phyloP scores from a whole-genome alignment of 2,888 invertebrate species.

The Galeruca laticollis region DNA sequence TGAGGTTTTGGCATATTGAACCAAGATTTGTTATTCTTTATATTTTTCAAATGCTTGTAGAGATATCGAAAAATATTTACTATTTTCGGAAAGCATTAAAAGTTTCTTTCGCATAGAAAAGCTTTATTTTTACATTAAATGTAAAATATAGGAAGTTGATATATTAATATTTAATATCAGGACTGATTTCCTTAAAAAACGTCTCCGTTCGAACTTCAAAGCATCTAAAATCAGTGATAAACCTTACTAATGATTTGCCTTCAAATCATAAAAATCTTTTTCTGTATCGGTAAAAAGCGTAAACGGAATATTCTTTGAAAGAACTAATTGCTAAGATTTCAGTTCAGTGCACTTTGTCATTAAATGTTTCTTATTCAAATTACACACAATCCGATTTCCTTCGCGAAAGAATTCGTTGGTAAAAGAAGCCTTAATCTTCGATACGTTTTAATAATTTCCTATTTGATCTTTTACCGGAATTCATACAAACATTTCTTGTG shows the following conservation, averaged over 20 bases:
- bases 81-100: no score
- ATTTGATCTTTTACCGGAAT: constrained; percentile 57
- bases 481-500: constrained; percentile 38
- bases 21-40: no score
- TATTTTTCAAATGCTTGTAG: no score
- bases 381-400: constrained; percentile 64
- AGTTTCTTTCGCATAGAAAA: neutral
- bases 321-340: constrained; percentile 67
- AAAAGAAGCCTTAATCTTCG: constrained; percentile 60
- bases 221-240: constrained; percentile 65
- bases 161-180: neutral
- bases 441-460: constrained; percentile 64
- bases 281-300: constrained; percentile 61
- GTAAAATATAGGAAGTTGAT: neutral
- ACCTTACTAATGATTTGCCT: constrained; percentile 67
- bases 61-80: no score
- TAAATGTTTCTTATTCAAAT: constrained; percentile 61
- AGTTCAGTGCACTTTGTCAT: constrained; percentile 65
- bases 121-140: neutral
- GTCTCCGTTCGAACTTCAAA: constrained; percentile 62
- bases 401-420: constrained; percentile 60
- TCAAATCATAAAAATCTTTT: constrained; percentile 63
- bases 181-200: constrained; percentile 51
- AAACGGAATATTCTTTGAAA: constrained; percentile 64
- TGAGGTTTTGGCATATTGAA: no score